Percentiles rank a stretch among this genome's conserved stretches.
Conservation (phyloP, 2,113 vertebrate genomes). For the Ptilonorhynchus violaceus region DNA sequence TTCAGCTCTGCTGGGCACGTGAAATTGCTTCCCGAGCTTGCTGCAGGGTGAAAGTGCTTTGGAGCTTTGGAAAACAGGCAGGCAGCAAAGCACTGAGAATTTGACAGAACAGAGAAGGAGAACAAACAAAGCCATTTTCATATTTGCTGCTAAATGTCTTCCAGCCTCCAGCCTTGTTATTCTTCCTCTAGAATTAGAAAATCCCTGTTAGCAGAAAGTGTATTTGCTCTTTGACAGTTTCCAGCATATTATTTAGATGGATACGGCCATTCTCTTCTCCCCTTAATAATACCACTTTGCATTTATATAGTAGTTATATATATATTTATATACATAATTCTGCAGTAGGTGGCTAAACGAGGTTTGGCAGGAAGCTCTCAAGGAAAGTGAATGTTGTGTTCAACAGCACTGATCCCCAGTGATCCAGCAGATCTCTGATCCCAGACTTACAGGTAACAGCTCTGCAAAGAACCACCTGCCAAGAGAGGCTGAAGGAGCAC, state of each 20-base stretch:
- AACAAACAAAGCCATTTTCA: constrained; percentile 27
- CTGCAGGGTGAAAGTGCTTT: constrained; percentile 40
- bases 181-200: constrained; percentile 20
- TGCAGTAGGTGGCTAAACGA: neutral
- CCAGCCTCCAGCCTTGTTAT: constrained; percentile 27
- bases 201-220: constrained; percentile 3
- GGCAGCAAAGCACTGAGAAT: neutral
- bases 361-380: neutral
- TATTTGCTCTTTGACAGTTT: constrained; percentile 25
- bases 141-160: constrained; percentile 36
- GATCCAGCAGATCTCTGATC: neutral
- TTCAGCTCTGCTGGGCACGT: constrained; percentile 4
- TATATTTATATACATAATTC: neutral
- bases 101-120: neutral
- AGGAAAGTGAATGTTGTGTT: neutral
- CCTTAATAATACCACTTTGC: constrained; percentile 15
- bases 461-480: neutral
- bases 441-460: neutral
- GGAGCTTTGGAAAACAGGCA: constrained; percentile 8
- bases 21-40: constrained; percentile 39
- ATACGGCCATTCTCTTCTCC: constrained; percentile 25
- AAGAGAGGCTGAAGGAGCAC: neutral
- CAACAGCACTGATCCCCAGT: neutral
- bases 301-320: neutral
- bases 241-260: constrained; percentile 13